Conservation (phyloP, 2,797 vertebrate genomes). For the Heteromormyrus szaboi region DNA sequence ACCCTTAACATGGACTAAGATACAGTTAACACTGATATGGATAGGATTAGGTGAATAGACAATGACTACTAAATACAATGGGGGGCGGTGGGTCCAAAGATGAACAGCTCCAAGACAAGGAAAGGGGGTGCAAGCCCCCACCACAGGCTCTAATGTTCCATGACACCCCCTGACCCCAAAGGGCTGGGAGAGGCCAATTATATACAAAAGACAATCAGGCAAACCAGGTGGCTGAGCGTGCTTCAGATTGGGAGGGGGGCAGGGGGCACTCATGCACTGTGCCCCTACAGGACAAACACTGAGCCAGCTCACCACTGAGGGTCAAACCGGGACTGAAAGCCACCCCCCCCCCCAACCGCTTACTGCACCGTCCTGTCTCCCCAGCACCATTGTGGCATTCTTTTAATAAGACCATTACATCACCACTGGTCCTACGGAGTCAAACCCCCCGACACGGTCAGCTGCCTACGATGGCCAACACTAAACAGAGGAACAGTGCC, state of each 20-base stretch:
- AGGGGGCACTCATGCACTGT: not conserved
- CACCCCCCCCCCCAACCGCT: not conserved
- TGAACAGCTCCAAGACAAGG: not conserved
- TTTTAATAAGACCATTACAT: not conserved
- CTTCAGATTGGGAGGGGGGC: not conserved
- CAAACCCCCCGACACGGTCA: not conserved
- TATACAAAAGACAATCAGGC: not conserved
- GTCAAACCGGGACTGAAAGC: not conserved
- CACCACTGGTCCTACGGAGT: not conserved
- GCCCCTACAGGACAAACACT: not conserved
- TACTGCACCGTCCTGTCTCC: not conserved
- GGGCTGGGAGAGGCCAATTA: not conserved
- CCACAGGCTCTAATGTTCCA: not conserved
- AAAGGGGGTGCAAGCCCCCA: not conserved
- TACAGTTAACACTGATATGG: not conserved
- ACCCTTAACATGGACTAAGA: not conserved
- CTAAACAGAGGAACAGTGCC: not conserved
- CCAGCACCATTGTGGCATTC: not conserved
- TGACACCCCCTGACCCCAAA: slow-evolving; percentile 1
- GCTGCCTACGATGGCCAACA: not conserved
- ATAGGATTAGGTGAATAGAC: not conserved
- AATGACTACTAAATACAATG: not conserved
- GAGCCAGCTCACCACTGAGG: not conserved
- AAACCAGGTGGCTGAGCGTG: not conserved
- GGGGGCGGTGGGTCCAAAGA: not conserved